phyloP scores from a whole-genome alignment of 2,113 vertebrate genomes.

The Dromiciops gliroides region DNA sequence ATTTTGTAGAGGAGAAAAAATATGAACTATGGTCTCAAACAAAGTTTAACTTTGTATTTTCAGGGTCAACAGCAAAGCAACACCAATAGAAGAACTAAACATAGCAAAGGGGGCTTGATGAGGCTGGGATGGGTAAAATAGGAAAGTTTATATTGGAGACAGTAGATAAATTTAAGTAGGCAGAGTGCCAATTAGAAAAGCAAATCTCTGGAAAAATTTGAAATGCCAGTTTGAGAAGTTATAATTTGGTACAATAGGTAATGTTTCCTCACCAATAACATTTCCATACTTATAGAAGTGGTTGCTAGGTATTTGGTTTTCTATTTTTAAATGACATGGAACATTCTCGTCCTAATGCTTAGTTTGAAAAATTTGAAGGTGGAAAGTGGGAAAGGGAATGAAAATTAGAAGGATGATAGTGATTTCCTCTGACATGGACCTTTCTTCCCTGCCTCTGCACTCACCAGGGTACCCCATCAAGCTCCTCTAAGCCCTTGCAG shows the following conservation, averaged over 20 bases:
- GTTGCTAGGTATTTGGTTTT: not conserved
- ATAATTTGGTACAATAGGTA: not conserved
- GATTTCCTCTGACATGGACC: not conserved
- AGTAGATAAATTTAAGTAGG: not conserved
- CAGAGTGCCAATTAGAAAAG: not conserved
- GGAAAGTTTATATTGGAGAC: not conserved
- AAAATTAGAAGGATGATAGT: not conserved
- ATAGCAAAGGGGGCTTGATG: not conserved
- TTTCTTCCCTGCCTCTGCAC: not conserved
- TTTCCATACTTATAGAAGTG: not conserved
- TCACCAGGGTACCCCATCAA: not conserved
- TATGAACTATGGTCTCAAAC: not conserved
- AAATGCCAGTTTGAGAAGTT: not conserved
- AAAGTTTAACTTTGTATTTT: not conserved
- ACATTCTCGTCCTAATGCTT: not conserved
- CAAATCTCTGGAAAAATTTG: not conserved
- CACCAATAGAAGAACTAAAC: not conserved
- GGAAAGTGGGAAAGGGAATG: not conserved
- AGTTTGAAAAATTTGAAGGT: not conserved
- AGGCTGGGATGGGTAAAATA: not conserved
- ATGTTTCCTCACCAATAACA: not conserved
- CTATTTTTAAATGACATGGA: not conserved
- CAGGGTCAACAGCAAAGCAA: not conserved
- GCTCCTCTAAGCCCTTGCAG: not conserved
- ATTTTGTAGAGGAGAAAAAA: not conserved